Evolutionary conservation across 23 tunicate species (phyloP).

Genomic region (Halocynthia aurantium): DNA sequence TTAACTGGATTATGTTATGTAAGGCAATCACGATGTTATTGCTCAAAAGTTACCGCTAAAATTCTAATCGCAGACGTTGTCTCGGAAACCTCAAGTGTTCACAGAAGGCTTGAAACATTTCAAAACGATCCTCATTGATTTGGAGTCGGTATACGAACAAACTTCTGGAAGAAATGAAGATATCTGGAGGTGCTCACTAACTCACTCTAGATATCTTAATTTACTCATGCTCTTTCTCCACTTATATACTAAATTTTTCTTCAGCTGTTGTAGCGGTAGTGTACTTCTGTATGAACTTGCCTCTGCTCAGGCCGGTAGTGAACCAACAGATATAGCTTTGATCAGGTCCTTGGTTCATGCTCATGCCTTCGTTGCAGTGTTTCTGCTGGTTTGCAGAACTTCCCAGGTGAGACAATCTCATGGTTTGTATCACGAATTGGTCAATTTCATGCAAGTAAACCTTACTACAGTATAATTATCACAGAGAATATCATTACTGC

Average conservation of each 20-base stretch:
- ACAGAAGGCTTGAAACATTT: constrained; percentile 59
- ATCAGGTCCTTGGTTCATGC: constrained; percentile 66
- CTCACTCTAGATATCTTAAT: background rate
- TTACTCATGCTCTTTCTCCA: background rate
- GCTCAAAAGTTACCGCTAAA: background rate
- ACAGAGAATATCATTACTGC: no score
- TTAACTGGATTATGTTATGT: no score
- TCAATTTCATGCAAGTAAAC: no score
- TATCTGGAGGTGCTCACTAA: constrained; percentile 9
- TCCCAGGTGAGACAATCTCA: constrained; percentile 37
- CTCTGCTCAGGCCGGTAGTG: constrained; percentile 29
- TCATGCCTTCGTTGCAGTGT: constrained; percentile 75
- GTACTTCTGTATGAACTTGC: constrained; percentile 68
- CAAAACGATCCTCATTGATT: constrained; percentile 29
- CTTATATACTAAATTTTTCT: background rate
- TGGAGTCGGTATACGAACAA: constrained; percentile 31
- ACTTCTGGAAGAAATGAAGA: constrained; percentile 7
- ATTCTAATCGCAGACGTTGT: constrained; percentile 30
- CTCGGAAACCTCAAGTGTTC: constrained; percentile 52
- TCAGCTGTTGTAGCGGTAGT: constrained; percentile 24
- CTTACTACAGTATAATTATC: no score
- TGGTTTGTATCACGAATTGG: no score
- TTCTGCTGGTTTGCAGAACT: constrained; percentile 66
- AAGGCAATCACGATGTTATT: background rate
- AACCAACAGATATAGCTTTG: constrained; percentile 39